These are phyloP conservation scores for Athetis lepigone DNA, from an alignment of 2,888 invertebrate species.

Conservation along the genomic window DNA sequence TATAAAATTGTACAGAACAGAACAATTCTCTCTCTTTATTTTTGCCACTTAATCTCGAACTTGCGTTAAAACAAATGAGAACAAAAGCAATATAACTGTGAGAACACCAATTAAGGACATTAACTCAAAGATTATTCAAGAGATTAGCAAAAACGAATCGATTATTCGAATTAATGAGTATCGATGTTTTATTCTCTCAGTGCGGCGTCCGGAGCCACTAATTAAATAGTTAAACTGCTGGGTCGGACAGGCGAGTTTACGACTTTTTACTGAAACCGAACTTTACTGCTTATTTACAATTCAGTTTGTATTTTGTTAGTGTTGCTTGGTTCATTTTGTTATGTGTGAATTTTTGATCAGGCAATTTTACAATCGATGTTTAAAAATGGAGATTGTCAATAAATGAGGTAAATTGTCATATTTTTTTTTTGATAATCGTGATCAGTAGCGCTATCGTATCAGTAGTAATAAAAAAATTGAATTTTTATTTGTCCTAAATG, in stretches of 20 bases:
- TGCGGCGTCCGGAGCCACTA: constrained; percentile 68
- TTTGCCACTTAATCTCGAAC: not conserved
- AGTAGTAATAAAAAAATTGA: too few relatives aligned
- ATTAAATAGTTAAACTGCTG: constrained; percentile 85
- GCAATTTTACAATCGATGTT: too few relatives aligned
- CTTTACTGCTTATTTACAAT: constrained; percentile 52
- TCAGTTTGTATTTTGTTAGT: constrained; percentile 53
- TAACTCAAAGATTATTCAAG: constrained; percentile 50
- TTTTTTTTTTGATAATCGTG: too few relatives aligned
- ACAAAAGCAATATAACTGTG: constrained; percentile 25
- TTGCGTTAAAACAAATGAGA: constrained; percentile 19
- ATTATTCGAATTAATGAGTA: constrained; percentile 63
- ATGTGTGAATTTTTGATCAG: too few relatives aligned
- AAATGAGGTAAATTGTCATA: too few relatives aligned
- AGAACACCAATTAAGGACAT: constrained; percentile 35
- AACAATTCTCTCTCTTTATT: not conserved
- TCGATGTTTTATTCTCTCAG: constrained; percentile 62
- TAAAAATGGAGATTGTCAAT: too few relatives aligned
- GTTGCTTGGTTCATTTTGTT: constrained; percentile 38
- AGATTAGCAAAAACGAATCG: constrained; percentile 60
- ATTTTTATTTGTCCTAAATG: too few relatives aligned
- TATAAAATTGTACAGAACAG: too few relatives aligned
- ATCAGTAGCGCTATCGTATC: too few relatives aligned
- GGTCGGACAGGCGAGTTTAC: constrained; percentile 77
- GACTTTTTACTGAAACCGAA: constrained; percentile 73